Evolutionary conservation across 2,888 invertebrate species (phyloP), one percentile per base, ranked within the genome.

Genomic region (Drosophila seclusa): DNA sequence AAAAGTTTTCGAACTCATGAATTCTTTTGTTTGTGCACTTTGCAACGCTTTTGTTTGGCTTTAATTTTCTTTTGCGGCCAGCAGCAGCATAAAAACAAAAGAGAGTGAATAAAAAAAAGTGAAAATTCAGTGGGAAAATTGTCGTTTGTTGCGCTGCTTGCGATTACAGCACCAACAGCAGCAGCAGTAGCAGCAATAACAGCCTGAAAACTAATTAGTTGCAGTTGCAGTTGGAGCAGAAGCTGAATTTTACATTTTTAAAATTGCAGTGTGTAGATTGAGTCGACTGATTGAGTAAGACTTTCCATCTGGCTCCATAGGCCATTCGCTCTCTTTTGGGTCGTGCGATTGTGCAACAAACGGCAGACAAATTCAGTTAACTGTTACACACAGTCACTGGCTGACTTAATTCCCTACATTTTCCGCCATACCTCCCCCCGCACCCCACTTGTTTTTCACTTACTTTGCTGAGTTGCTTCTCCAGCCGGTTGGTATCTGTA

Each of bases 351-450:
- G 87, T 89, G 89, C 75, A 90, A 90, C 73, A 69, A 54, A 52
- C 55, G 63, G 63, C 65, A 82, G 74, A 82, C 74, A 84, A 85
- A 89, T 76, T 86, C 86, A 89, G 90, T 87, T 88, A 86, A 88
- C 82, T 86, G 84, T 88, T 88, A 83, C 86, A 89, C 88, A 76
- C 81, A 83, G 67, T 83, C 83, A 73, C 86, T 85, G 85, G 66
- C 83, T 86, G 90, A 88, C 90, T 90, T 86, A 86, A 86, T 86
- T 90, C 88, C 85, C 87, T 86, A 90, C 88, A 88, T 85, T 82
- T 87, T 68, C 52, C 53, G 53, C 53, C 34, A 18, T 16, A 32
- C 45, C 50, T 24, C 21, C 6, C 54, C 2, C 0, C 34, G 10
- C 49, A 49, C 27, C 27, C 0, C 27, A 27, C 6, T 11, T 11